Evolutionary conservation across 2,113 vertebrate genomes (phyloP).

Genomic region (Syngnathoides biaculeatus): DNA sequence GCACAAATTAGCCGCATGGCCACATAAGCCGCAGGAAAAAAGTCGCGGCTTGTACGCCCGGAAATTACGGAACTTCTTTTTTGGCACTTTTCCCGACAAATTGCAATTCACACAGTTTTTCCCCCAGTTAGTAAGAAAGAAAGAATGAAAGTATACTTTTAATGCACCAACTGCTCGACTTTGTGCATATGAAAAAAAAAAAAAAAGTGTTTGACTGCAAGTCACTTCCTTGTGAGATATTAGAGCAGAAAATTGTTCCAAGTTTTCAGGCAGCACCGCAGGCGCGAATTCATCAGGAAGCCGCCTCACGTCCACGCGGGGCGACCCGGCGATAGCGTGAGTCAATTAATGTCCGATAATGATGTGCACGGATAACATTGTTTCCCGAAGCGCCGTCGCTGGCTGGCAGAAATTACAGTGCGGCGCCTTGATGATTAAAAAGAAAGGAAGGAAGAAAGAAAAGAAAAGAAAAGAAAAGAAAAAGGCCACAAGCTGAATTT

Average conservation of each 20-base stretch:
- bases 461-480: constrained; percentile 21
- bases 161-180: neutral
- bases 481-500: constrained; percentile 15
- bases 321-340: constrained; percentile 26
- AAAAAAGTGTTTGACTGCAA: neutral
- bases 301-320: constrained; percentile 11
- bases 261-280: constrained; percentile 9
- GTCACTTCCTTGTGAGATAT: neutral
- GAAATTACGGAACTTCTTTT: no score
- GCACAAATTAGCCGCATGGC: no score
- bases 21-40: no score
- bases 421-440: constrained; percentile 4
- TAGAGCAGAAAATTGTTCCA: neutral
- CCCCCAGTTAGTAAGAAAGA: neutral
- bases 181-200: neutral
- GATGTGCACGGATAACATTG: constrained; percentile 41
- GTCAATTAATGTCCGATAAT: constrained; percentile 41
- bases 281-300: constrained; percentile 34
- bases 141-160: neutral
- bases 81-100: no score
- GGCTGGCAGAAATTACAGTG: constrained; percentile 20
- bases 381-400: constrained; percentile 15
- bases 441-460: neutral
- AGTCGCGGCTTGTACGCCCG: no score
- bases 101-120: neutral